Percentiles rank a stretch among this genome's conserved stretches.
Evolutionary conservation across 2,888 invertebrate species (phyloP).

Genomic region (Nasonia oneida): DNA sequence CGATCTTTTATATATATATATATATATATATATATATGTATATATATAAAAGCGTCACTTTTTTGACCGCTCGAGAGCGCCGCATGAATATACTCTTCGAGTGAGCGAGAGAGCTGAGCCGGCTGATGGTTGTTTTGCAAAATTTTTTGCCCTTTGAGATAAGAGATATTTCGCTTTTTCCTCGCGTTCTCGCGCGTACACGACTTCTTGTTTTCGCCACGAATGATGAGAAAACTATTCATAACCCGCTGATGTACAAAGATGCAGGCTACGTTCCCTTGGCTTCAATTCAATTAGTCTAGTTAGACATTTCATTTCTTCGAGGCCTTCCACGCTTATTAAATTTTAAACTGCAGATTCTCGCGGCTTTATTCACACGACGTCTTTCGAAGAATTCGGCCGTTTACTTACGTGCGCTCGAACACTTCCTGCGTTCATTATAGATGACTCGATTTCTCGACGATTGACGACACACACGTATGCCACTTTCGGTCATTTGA

Average conservation of each 20-base stretch:
- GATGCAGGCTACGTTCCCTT: background rate
- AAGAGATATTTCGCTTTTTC: background rate
- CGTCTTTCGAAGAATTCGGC: constrained; percentile 28
- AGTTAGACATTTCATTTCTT: background rate
- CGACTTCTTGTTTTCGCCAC: background rate
- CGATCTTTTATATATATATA: too few species aligned
- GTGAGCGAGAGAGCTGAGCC: too few species aligned
- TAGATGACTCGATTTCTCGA: constrained; percentile 14
- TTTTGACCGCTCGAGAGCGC: background rate
- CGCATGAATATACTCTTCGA: background rate
- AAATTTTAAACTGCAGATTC: background rate
- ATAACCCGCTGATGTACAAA: background rate
- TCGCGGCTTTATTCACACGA: constrained; percentile 13
- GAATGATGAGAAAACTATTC: background rate
- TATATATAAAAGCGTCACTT: background rate
- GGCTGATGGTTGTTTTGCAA: background rate
- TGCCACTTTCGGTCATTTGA: background rate
- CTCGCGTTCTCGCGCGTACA: background rate
- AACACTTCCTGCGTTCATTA: constrained; percentile 19
- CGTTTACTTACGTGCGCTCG: background rate
- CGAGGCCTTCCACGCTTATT: background rate
- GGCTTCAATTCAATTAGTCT: background rate
- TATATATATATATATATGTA: too few species aligned
- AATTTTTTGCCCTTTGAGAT: constrained; percentile 10
- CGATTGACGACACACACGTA: background rate